Conservation (phyloP, 92 coral and sea anemone genomes). For the Blastomussa wellsi region DNA sequence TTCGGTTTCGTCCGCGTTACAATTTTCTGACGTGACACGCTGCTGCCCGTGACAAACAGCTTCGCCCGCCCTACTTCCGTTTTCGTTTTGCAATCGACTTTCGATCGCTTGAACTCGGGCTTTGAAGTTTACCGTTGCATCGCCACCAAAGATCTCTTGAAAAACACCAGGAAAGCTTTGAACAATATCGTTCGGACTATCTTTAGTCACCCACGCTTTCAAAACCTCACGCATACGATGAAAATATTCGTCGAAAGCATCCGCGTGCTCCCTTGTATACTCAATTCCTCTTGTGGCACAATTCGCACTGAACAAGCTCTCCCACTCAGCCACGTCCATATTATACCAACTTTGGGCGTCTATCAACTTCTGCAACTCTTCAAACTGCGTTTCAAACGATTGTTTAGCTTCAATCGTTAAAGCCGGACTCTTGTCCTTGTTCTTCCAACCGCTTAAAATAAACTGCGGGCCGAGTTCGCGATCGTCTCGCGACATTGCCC, state of each 20-base stretch:
- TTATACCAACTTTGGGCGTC: neutral
- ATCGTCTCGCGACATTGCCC: neutral
- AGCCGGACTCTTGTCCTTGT: slow-evolving; percentile 10
- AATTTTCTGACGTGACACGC: neutral
- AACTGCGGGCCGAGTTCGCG: neutral
- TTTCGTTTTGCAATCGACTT: neutral
- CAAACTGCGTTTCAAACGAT: neutral
- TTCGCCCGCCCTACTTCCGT: neutral
- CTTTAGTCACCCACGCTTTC: neutral
- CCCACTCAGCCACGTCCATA: neutral
- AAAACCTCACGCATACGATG: neutral
- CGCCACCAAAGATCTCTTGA: neutral
- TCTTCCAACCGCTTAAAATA: slow-evolving; percentile 1
- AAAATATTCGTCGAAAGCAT: neutral
- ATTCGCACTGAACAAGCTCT: neutral
- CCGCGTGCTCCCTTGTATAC: slow-evolving; percentile 1
- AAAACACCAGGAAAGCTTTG: neutral
- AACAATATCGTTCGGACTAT: neutral
- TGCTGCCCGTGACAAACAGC: neutral
- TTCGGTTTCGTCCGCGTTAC: neutral
- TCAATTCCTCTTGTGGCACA: neutral
- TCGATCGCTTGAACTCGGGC: neutral
- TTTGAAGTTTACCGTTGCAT: neutral
- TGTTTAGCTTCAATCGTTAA: neutral
- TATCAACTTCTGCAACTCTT: neutral